A percentile compares a stretch with the other conserved stretches of the same genome.
These are phyloP conservation scores for Apomyelois bistriatella DNA, from an alignment of 2,888 invertebrate species.

Conservation along the genomic window DNA sequence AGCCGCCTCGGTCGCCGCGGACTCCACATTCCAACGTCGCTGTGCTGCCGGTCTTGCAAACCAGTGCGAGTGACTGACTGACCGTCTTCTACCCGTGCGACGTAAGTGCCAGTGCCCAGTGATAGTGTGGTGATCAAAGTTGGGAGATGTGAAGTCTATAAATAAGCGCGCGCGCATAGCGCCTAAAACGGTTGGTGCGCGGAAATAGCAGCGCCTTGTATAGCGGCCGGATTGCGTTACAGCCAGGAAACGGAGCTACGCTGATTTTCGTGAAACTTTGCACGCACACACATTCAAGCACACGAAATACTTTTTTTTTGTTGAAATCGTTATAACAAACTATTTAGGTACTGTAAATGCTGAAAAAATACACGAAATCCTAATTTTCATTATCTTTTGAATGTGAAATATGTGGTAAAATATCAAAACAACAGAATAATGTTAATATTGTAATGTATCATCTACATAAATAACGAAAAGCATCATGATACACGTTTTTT, in stretches of 20 bases:
- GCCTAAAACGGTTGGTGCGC: slow-evolving; percentile 47
- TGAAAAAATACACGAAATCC: too few relatives aligned
- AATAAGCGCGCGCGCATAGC: slow-evolving; percentile 52
- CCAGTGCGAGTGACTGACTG: slow-evolving; percentile 69
- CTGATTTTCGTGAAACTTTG: slow-evolving; percentile 2
- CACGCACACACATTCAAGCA: not conserved
- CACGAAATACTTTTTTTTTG: not conserved
- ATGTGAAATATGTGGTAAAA: too few relatives aligned
- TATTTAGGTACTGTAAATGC: too few relatives aligned
- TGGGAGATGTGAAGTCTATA: slow-evolving; percentile 46
- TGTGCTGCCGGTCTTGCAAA: slow-evolving; percentile 67
- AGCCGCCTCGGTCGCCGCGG: slow-evolving; percentile 85
- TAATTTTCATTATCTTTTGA: too few relatives aligned
- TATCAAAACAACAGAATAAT: too few relatives aligned
- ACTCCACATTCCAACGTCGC: slow-evolving; percentile 85
- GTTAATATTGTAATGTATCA: too few relatives aligned
- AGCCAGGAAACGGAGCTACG: slow-evolving; percentile 30
- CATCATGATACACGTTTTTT: too few relatives aligned
- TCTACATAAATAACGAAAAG: too few relatives aligned
- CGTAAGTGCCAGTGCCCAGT: slow-evolving; percentile 72
- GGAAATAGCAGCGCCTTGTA: slow-evolving; percentile 63
- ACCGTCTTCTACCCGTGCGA: slow-evolving; percentile 77
- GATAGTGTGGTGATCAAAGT: slow-evolving; percentile 44
- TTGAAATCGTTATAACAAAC: not conserved
- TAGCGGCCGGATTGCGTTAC: slow-evolving; percentile 71